Conservation (phyloP, 2,797 vertebrate species). For the Ispidina picta region DNA sequence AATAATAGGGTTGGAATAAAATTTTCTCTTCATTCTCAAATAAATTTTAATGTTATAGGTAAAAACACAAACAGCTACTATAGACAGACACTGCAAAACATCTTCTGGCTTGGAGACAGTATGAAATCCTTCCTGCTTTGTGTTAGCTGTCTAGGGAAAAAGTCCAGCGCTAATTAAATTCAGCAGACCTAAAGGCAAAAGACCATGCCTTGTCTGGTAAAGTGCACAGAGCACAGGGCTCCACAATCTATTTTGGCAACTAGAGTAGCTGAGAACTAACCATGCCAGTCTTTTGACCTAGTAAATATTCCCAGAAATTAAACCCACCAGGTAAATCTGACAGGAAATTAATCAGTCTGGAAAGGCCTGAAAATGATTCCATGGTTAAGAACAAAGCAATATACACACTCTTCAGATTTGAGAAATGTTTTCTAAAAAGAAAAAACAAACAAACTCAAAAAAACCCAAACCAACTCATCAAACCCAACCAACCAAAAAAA, state of each 20-base stretch:
- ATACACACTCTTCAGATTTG: constrained; percentile 1
- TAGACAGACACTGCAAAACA: background rate
- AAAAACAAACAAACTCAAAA: background rate
- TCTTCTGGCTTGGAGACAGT: background rate
- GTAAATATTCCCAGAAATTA: background rate
- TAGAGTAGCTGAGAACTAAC: background rate
- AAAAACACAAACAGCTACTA: background rate
- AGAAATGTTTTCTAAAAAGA: background rate
- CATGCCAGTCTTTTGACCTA: background rate
- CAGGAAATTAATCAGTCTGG: constrained; percentile 36
- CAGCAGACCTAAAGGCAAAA: background rate
- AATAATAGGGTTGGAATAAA: background rate
- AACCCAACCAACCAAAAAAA: too few relatives aligned
- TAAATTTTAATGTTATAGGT: background rate
- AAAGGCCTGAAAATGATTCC: background rate
- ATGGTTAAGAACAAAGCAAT: background rate
- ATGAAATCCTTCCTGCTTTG: background rate
- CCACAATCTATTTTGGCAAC: background rate
- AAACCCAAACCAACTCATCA: background rate
- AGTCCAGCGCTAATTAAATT: background rate
- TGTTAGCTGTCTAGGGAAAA: background rate
- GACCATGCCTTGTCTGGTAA: background rate
- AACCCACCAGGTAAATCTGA: background rate
- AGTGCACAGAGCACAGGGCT: background rate
- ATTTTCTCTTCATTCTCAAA: background rate